phyloP scores from a whole-genome alignment of 2,888 invertebrate genomes.

The Lamellibrachia columna region DNA sequence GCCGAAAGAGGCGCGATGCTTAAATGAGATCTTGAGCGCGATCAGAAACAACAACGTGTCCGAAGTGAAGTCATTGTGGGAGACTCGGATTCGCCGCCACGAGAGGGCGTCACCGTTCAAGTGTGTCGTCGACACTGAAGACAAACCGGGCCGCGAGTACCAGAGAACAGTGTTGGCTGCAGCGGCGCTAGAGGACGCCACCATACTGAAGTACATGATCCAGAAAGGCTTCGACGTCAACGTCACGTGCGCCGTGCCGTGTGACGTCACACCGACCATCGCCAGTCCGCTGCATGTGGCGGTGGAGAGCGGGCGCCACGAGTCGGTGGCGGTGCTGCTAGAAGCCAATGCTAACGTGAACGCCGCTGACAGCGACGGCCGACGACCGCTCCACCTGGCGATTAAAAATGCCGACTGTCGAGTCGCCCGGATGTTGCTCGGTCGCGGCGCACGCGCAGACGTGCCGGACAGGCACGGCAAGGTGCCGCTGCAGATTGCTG shows the following conservation, averaged over 20 bases:
- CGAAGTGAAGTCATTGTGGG: slow-evolving; percentile 27
- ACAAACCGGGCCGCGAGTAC: slow-evolving; percentile 16
- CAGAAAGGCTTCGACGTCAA: slow-evolving; percentile 32
- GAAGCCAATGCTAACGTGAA: slow-evolving; percentile 38
- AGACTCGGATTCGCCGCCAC: slow-evolving; percentile 18
- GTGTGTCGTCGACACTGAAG: neutral
- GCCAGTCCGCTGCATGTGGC: slow-evolving; percentile 36
- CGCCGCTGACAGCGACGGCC: slow-evolving; percentile 25
- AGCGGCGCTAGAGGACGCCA: slow-evolving; percentile 30
- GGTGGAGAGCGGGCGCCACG: slow-evolving; percentile 22
- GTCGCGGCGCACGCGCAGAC: slow-evolving; percentile 31
- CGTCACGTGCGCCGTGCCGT: slow-evolving; percentile 13
- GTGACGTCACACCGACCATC: neutral
- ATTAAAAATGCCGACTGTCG: slow-evolving; percentile 29
- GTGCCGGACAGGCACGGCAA: slow-evolving; percentile 28
- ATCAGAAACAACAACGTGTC: slow-evolving; percentile 29
- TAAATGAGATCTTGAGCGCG: slow-evolving; percentile 28
- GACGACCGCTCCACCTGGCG: slow-evolving; percentile 36
- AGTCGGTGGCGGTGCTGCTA: slow-evolving; percentile 31
- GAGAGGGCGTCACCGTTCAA: neutral
- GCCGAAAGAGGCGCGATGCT: slow-evolving; percentile 29
- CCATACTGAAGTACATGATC: slow-evolving; percentile 33
- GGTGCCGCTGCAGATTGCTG: slow-evolving; percentile 34
- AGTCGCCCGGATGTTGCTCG: slow-evolving; percentile 32
- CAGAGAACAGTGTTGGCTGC: slow-evolving; percentile 30